Evolutionary conservation across 2,113 vertebrate genomes (phyloP).

Genomic region (Chaenocephalus aceratus): DNA sequence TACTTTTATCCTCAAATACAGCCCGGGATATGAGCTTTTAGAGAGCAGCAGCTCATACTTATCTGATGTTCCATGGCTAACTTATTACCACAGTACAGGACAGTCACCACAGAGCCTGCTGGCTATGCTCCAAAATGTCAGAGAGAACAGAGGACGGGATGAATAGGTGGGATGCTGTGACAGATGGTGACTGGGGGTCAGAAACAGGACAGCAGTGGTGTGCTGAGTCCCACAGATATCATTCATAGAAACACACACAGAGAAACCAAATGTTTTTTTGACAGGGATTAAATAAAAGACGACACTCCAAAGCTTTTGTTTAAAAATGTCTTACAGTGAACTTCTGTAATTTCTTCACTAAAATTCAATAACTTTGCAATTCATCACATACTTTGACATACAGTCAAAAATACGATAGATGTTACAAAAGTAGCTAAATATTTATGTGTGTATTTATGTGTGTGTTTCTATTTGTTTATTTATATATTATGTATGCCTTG

Average conservation of each 20-base stretch:
- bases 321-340: background rate
- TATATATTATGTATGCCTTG: too few relatives aligned
- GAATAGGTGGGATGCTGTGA: conserved; percentile 59
- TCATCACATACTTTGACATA: too few relatives aligned
- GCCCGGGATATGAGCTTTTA: conserved; percentile 4
- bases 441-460: too few relatives aligned
- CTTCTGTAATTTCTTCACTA: background rate
- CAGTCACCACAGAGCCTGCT: conserved; percentile 33
- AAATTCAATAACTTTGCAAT: background rate
- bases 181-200: conserved; percentile 63
- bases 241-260: conserved; percentile 60
- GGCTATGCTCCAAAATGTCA: conserved; percentile 46
- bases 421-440: background rate
- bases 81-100: conserved; percentile 45
- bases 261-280: conserved; percentile 15
- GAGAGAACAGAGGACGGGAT: conserved; percentile 37
- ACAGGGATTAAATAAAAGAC: background rate
- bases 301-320: conserved; percentile 24
- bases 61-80: conserved; percentile 40
- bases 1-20: conserved; percentile 18
- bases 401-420: background rate
- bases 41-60: conserved; percentile 8
- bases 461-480: too few relatives aligned
- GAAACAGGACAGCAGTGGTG: conserved; percentile 57
- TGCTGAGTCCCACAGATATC: conserved; percentile 58